phyloP scores from a whole-genome alignment of 2,888 invertebrate species.

The Linyphia triangularis region DNA sequence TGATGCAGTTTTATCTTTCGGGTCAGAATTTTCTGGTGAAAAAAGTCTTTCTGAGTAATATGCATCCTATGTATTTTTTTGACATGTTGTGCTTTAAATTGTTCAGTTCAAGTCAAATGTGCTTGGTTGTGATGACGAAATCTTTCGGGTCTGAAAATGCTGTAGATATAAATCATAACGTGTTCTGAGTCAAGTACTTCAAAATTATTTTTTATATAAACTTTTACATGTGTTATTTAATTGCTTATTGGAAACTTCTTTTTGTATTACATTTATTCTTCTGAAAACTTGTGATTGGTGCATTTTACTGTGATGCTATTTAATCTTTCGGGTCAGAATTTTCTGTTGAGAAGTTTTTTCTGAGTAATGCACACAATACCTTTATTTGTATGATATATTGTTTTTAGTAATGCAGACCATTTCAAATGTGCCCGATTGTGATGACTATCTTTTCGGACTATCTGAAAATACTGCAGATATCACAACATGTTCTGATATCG shows the following conservation, averaged over 20 bases:
- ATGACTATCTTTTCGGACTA: no score
- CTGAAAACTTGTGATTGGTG: no score
- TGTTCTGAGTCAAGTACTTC: conserved; percentile 33
- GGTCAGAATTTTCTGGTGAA: neutral
- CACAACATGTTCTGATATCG: no score
- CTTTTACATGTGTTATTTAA: neutral
- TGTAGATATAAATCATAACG: conserved; percentile 40
- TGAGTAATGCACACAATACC: neutral
- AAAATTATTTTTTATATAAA: neutral
- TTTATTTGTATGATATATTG: no score
- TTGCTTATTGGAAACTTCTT: no score
- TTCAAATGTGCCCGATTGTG: no score
- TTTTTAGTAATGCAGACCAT: no score
- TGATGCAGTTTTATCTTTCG: conserved; percentile 30
- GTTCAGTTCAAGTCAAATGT: neutral
- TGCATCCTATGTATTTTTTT: no score
- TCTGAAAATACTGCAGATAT: no score
- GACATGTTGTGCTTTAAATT: no score
- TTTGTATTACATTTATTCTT: no score
- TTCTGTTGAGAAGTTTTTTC: neutral
- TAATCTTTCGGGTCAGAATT: neutral
- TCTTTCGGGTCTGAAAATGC: conserved; percentile 23
- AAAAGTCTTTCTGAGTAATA: neutral
- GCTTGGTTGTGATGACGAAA: neutral
- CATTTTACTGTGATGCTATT: neutral